Evolutionary conservation across 2,888 invertebrate species (phyloP).

Genomic region (Caenorhabditis virilis): DNA sequence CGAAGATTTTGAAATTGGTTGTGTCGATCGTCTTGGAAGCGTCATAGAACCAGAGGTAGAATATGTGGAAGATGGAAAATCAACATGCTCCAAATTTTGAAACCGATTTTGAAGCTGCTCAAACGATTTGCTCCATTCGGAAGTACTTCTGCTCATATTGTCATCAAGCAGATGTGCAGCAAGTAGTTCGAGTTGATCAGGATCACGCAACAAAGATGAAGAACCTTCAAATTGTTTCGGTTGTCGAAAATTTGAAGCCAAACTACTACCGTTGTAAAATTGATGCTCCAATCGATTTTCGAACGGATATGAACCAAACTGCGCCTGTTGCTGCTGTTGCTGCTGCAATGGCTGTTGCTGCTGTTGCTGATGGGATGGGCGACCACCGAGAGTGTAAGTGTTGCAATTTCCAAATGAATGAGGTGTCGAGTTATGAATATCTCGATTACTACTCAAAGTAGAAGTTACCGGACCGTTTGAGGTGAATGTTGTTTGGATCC

Average conservation of each 20-base stretch:
- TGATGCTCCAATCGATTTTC: slow-evolving; percentile 40
- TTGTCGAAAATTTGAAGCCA: slow-evolving; percentile 24
- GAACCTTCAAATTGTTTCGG: slow-evolving; percentile 5
- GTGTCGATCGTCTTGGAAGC: slow-evolving; percentile 27
- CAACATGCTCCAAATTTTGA: slow-evolving; percentile 16
- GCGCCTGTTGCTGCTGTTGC: slow-evolving; percentile 32
- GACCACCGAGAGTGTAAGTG: slow-evolving; percentile 22
- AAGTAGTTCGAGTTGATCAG: slow-evolving; percentile 35
- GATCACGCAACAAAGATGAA: slow-evolving; percentile 22
- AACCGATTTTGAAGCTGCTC: slow-evolving; percentile 52
- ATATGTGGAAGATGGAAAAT: slow-evolving; percentile 18
- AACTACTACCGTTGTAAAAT: slow-evolving; percentile 36
- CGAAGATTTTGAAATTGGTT: slow-evolving; percentile 44
- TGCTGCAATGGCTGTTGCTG: slow-evolving; percentile 22
- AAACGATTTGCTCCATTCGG: slow-evolving; percentile 59
- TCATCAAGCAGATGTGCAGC: slow-evolving; percentile 47
- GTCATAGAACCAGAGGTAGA: slow-evolving; percentile 37
- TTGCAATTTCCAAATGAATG: slow-evolving; percentile 2
- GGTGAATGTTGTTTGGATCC: slow-evolving; percentile 31
- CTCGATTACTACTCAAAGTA: slow-evolving; percentile 13
- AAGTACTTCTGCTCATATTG: slow-evolving; percentile 58
- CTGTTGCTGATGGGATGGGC: slow-evolving; percentile 3
- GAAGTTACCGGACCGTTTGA: slow-evolving; percentile 37
- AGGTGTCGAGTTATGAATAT: slow-evolving; percentile 28
- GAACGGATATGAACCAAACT: slow-evolving; percentile 24